phyloP scores from a whole-genome alignment of 2,888 invertebrate species.

The Drosophila atripex region DNA sequence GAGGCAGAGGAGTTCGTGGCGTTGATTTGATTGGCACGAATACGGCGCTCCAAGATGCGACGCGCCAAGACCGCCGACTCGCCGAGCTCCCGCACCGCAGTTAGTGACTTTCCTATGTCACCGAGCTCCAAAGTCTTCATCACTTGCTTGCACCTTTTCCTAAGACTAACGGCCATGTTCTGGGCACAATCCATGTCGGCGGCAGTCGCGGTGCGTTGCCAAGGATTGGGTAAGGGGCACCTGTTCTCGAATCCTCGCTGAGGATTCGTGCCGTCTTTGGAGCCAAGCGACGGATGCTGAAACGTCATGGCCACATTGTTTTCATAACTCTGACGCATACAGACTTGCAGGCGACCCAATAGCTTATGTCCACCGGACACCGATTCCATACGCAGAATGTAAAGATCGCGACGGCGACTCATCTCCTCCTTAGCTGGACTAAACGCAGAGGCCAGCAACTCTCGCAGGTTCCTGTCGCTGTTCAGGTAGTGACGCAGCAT shows the following conservation, averaged over 20 bases:
- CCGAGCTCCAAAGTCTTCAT: constrained; percentile 26
- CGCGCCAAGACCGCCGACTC: constrained; percentile 18
- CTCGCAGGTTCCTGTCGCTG: constrained; percentile 56
- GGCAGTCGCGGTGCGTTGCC: constrained; percentile 15
- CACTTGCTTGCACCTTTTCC: constrained; percentile 18
- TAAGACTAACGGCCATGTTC: constrained; percentile 1
- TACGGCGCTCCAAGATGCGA: constrained; percentile 12
- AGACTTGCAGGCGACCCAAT: constrained; percentile 22
- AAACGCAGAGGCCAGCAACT: constrained; percentile 31
- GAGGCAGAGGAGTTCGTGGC: background rate
- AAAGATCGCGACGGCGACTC: constrained; percentile 51
- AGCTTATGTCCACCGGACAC: constrained; percentile 43
- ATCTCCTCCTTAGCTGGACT: constrained; percentile 59
- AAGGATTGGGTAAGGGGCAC: constrained; percentile 65
- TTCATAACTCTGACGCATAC: constrained; percentile 48
- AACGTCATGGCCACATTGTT: constrained; percentile 55
- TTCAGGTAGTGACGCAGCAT: constrained; percentile 47
- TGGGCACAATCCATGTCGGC: background rate
- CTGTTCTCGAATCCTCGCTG: constrained; percentile 64
- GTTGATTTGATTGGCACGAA: background rate
- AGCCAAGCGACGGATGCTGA: background rate
- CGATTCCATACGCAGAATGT: constrained; percentile 54
- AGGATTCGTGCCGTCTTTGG: constrained; percentile 11
- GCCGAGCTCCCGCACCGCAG: constrained; percentile 7
- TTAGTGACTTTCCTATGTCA: constrained; percentile 18